Evolutionary conservation across 2,797 vertebrate species (phyloP).

Genomic region (Acomys russatus): DNA sequence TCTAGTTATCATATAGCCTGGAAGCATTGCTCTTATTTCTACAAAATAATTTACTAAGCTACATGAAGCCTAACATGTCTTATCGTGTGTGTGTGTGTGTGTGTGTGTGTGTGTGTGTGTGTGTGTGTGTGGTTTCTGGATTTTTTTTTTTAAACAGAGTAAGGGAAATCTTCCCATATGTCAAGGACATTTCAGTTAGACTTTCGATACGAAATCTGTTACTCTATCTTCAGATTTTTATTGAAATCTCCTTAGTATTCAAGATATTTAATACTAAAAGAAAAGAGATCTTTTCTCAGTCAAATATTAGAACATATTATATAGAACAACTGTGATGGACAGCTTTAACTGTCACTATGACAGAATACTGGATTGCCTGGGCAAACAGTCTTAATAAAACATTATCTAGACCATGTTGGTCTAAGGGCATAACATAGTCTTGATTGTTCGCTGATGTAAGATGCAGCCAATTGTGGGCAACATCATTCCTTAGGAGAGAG

Average conservation of each 20-base stretch:
- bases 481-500: not conserved
- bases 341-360: not conserved
- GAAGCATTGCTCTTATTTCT: not conserved
- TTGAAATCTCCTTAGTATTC: conserved; percentile 49
- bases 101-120: not conserved
- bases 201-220: not conserved
- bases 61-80: not conserved
- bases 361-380: not conserved
- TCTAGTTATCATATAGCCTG: not conserved
- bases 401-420: not conserved
- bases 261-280: not conserved
- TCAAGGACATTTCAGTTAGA: conserved; percentile 10
- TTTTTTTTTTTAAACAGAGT: conserved; percentile 9
- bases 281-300: not conserved
- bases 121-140: not conserved
- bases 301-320: conserved; percentile 44
- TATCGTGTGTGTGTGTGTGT: not conserved
- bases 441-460: not conserved
- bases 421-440: no score
- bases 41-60: conserved; percentile 23
- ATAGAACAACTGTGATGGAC: not conserved
- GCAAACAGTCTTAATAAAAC: not conserved
- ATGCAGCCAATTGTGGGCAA: not conserved
- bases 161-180: not conserved
- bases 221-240: conserved; percentile 9